A percentile compares a stretch with the other conserved stretches of the same genome.
Evolutionary conservation across 2,888 invertebrate species (phyloP).

Genomic region (Junonia oenone): DNA sequence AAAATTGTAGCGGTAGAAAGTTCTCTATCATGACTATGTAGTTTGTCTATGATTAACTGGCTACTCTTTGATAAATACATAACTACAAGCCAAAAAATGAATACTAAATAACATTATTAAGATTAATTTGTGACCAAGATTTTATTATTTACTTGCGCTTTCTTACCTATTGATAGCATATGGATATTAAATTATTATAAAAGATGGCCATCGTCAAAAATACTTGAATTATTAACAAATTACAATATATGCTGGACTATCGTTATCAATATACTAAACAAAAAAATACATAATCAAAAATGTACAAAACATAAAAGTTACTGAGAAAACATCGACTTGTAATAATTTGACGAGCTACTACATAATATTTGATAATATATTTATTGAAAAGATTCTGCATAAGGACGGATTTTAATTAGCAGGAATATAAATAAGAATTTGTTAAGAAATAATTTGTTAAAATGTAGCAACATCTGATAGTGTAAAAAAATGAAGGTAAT

Average conservation of each 20-base stretch:
- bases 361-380: background rate
- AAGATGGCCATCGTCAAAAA: background rate
- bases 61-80: too few species aligned
- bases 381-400: background rate
- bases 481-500: too few species aligned
- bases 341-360: conserved; percentile 10
- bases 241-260: background rate
- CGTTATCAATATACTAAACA: background rate
- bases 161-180: background rate
- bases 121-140: background rate
- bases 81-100: too few species aligned
- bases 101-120: too few species aligned
- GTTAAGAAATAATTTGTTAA: too few species aligned
- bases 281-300: background rate
- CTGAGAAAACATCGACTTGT: background rate
- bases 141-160: background rate
- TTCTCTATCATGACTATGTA: too few species aligned
- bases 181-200: too few species aligned
- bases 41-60: too few species aligned
- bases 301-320: background rate
- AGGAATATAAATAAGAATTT: too few species aligned
- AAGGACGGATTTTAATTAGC: conserved; percentile 26
- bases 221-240: background rate
- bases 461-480: too few species aligned
- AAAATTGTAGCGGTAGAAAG: too few species aligned